These are phyloP conservation scores for Nesometra sesokonis DNA, from an alignment of 35 echinoderm and acorn worm species.

Conservation along the genomic window DNA sequence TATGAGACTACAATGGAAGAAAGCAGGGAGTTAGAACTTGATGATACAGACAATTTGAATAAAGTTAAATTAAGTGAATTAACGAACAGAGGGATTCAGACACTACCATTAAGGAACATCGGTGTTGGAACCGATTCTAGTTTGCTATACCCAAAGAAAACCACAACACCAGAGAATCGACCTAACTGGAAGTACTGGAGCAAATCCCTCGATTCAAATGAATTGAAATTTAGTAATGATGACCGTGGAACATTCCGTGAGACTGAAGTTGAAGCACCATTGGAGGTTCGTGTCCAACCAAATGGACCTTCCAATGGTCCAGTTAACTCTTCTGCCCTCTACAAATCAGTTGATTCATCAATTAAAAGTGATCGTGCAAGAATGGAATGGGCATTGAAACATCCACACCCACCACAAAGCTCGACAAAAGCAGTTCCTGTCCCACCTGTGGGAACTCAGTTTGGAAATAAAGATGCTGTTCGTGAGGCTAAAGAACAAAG, in stretches of 20 bases:
- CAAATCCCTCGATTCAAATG: constrained; percentile 8
- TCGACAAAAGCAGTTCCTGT: not conserved
- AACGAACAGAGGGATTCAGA: constrained; percentile 29
- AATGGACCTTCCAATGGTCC: not conserved
- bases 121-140: constrained; percentile 50
- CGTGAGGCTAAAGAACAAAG: constrained; percentile 59
- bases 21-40: not conserved
- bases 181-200: constrained; percentile 66
- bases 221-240: not conserved
- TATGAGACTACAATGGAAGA: constrained; percentile 23
- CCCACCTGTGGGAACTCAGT: not conserved
- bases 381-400: constrained; percentile 38
- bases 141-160: constrained; percentile 13
- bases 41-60: not conserved
- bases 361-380: constrained; percentile 53
- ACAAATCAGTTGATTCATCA: constrained; percentile 31
- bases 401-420: constrained; percentile 26
- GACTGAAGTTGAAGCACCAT: constrained; percentile 46
- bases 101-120: constrained; percentile 29
- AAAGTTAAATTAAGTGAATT: constrained; percentile 4
- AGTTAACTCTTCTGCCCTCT: constrained; percentile 28
- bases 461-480: constrained; percentile 65
- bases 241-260: constrained; percentile 53
- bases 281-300: constrained; percentile 58
- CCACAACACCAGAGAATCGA: not conserved